These are phyloP conservation scores for Parazoanthus darwini DNA, from an alignment of 92 coral and sea anemone genomes.

Conservation along the genomic window DNA sequence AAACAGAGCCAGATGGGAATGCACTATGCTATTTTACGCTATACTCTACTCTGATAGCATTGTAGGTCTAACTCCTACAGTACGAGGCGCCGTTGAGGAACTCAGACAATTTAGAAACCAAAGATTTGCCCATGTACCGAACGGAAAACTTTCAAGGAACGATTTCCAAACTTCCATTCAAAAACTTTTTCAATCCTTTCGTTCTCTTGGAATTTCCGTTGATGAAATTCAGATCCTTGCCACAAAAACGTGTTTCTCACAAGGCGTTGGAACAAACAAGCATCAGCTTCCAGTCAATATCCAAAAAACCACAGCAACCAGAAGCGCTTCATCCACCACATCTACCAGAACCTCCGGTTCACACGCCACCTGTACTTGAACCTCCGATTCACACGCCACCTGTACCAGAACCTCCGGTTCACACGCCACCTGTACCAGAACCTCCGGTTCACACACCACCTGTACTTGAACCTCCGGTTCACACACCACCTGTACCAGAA, in stretches of 20 bases:
- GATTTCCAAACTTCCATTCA: conserved; percentile 16
- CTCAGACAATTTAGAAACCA: conserved; percentile 10
- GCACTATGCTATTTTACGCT: conserved; percentile 48
- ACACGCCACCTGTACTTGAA: background rate
- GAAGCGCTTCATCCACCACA: too few relatives aligned
- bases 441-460: background rate
- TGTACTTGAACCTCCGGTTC: too few relatives aligned
- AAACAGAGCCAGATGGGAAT: conserved; percentile 35
- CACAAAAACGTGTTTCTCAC: background rate
- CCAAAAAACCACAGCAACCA: too few relatives aligned
- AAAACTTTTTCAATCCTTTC: background rate
- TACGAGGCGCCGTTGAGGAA: background rate
- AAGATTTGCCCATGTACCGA: conserved; percentile 9
- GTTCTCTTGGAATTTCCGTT: background rate
- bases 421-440: background rate
- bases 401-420: background rate
- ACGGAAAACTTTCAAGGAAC: background rate
- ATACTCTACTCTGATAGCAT: conserved; percentile 44
- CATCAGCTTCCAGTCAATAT: background rate
- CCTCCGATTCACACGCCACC: too few relatives aligned
- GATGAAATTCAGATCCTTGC: background rate
- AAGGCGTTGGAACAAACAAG: background rate
- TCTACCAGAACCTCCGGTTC: too few relatives aligned
- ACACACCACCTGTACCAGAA: too few relatives aligned
- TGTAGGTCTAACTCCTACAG: background rate